These are phyloP conservation scores for Noctua janthina DNA, from an alignment of 2,888 invertebrate genomes.

Conservation along the genomic window DNA sequence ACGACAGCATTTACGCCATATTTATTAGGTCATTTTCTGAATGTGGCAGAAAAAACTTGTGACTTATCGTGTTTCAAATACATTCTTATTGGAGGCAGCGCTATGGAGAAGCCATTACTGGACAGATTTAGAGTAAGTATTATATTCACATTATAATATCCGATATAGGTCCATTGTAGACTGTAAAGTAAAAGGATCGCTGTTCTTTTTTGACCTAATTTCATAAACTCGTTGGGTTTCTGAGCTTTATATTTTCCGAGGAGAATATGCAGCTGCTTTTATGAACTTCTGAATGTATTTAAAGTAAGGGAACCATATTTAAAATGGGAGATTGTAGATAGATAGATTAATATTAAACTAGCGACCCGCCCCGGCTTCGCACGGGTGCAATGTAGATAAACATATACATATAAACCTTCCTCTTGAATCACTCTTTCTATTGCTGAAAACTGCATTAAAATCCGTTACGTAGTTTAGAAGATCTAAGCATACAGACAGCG, in stretches of 20 bases:
- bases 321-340: no score
- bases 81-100: conserved; percentile 77
- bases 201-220: conserved; percentile 34
- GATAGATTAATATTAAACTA: not conserved
- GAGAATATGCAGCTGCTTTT: conserved; percentile 19
- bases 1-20: conserved; percentile 78
- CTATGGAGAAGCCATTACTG: conserved; percentile 74
- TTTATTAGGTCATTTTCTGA: conserved; percentile 77
- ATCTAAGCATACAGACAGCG: no score
- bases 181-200: conserved; percentile 23
- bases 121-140: conserved; percentile 78
- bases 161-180: conserved; percentile 5
- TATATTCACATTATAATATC: conserved; percentile 39
- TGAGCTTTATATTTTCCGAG: conserved; percentile 28
- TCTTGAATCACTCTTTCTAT: no score
- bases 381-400: no score
- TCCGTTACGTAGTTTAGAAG: no score
- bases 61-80: conserved; percentile 79
- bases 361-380: no score
- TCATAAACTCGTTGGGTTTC: conserved; percentile 16
- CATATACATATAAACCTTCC: no score
- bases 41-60: conserved; percentile 75
- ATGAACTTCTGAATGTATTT: conserved; percentile 15
- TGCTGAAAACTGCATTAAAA: no score
- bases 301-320: conserved; percentile 1